These are phyloP conservation scores for Bursaphelenchus okinawaensis DNA, from an alignment of 2,888 invertebrate genomes.

Conservation along the genomic window DNA sequence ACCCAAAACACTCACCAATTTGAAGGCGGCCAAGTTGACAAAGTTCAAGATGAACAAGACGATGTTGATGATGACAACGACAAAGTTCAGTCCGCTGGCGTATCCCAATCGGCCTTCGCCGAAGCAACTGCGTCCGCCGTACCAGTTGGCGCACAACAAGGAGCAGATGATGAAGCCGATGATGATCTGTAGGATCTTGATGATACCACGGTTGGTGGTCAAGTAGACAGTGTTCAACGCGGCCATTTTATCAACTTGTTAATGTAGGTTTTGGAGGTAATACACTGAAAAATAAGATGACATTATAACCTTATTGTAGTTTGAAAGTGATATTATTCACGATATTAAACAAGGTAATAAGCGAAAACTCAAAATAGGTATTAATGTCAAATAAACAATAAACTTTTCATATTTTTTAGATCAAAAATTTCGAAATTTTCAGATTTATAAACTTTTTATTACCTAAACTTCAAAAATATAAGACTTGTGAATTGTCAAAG, in stretches of 20 bases:
- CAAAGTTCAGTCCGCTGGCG: conserved; percentile 27
- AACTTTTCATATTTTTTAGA: not conserved
- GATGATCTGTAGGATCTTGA: conserved; percentile 46
- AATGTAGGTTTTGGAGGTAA: not conserved
- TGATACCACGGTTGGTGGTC: conserved; percentile 39
- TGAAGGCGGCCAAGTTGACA: conserved; percentile 44
- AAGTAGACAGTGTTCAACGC: conserved; percentile 26
- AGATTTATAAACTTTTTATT: too few relatives aligned
- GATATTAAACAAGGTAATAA: too few relatives aligned
- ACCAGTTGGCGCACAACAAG: conserved; percentile 41
- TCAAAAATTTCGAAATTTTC: not conserved
- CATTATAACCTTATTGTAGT: too few relatives aligned
- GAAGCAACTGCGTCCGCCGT: conserved; percentile 24
- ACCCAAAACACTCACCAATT: conserved; percentile 9
- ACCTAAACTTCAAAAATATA: too few relatives aligned
- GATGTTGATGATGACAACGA: conserved; percentile 23
- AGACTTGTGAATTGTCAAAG: too few relatives aligned
- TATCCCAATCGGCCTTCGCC: conserved; percentile 31
- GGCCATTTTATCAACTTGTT: conserved; percentile 20
- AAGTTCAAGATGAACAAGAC: conserved; percentile 40
- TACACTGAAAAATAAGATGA: too few relatives aligned
- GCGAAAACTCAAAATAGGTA: too few relatives aligned
- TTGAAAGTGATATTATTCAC: too few relatives aligned
- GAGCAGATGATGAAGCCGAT: conserved; percentile 52
- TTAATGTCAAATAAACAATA: too few relatives aligned